A percentile compares a stretch with the other conserved stretches of the same genome.
These are phyloP conservation scores for Oscarella lobularis DNA, from an alignment of 37 sponge, comb jelly and placozoan genomes.

Conservation along the genomic window DNA sequence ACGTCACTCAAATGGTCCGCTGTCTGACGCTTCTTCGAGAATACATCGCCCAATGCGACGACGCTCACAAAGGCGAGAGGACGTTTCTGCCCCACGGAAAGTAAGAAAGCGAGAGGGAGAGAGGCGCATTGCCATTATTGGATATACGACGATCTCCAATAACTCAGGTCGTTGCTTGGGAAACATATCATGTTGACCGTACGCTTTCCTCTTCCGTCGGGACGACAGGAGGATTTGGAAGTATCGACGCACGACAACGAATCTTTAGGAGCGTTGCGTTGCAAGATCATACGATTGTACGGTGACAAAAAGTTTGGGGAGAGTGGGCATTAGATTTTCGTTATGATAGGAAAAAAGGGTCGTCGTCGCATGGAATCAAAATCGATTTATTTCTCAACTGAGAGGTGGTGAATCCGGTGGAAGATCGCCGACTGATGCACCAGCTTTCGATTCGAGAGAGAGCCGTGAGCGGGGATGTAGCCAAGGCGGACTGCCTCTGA, in stretches of 20 bases:
- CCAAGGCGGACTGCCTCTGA: not conserved
- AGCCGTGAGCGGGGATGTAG: not conserved
- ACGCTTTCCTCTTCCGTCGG: not conserved
- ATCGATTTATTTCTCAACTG: slow-evolving; percentile 59
- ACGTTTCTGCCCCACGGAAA: slow-evolving; percentile 73
- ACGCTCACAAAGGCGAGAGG: slow-evolving; percentile 66
- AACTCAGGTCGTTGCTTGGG: not conserved
- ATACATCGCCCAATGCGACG: slow-evolving; percentile 65
- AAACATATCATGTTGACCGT: not conserved
- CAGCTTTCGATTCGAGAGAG: slow-evolving; percentile 36
- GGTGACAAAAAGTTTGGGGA: not conserved
- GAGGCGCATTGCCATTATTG: too few species aligned
- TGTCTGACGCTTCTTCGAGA: slow-evolving; percentile 68
- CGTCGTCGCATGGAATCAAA: not conserved
- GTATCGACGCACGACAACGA: slow-evolving; percentile 68
- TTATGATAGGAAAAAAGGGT: not conserved
- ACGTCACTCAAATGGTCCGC: slow-evolving; percentile 29
- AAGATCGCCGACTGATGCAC: slow-evolving; percentile 51
- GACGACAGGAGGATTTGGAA: slow-evolving; percentile 63
- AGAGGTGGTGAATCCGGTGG: slow-evolving; percentile 44
- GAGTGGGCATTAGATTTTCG: not conserved
- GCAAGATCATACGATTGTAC: slow-evolving; percentile 38
- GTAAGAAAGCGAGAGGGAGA: slow-evolving; percentile 17
- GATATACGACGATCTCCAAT: too few species aligned
- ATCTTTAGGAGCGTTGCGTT: slow-evolving; percentile 47